phyloP scores from a whole-genome alignment of 2,113 vertebrate species.

The Oryzias melastigma region DNA sequence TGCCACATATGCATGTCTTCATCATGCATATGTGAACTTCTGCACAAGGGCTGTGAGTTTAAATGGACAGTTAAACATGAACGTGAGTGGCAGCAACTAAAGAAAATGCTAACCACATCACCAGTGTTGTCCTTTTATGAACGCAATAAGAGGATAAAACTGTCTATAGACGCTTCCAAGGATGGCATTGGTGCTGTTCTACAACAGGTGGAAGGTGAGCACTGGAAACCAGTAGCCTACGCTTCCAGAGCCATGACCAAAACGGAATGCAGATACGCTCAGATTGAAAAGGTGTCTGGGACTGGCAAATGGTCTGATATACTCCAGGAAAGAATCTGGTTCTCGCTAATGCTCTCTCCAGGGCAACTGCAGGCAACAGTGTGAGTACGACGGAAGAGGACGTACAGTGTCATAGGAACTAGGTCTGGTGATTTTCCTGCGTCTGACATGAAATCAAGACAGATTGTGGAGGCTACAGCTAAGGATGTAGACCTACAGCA shows the following conservation, averaged over 20 bases:
- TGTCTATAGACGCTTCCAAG: neutral
- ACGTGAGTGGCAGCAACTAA: neutral
- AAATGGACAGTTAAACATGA: neutral
- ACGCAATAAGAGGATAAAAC: neutral
- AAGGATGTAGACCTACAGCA: neutral
- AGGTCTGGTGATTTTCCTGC: neutral
- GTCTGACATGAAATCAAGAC: neutral
- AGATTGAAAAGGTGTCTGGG: neutral
- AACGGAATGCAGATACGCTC: neutral
- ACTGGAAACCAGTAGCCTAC: neutral
- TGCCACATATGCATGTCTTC: neutral
- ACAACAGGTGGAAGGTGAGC: neutral
- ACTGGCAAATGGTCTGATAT: neutral
- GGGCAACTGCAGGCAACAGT: neutral
- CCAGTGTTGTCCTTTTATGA: neutral
- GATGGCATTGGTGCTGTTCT: neutral
- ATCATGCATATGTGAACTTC: neutral
- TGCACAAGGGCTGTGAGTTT: neutral
- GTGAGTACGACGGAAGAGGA: neutral
- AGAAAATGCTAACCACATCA: neutral
- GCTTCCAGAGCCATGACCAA: neutral
- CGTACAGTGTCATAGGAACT: conserved; percentile 1
- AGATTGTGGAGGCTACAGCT: conserved; percentile 1
- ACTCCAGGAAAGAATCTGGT: neutral
- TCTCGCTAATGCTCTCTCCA: neutral